Conservation (phyloP, 1,140 invertebrate genomes). For the Lordiphosa stackelbergi region DNA sequence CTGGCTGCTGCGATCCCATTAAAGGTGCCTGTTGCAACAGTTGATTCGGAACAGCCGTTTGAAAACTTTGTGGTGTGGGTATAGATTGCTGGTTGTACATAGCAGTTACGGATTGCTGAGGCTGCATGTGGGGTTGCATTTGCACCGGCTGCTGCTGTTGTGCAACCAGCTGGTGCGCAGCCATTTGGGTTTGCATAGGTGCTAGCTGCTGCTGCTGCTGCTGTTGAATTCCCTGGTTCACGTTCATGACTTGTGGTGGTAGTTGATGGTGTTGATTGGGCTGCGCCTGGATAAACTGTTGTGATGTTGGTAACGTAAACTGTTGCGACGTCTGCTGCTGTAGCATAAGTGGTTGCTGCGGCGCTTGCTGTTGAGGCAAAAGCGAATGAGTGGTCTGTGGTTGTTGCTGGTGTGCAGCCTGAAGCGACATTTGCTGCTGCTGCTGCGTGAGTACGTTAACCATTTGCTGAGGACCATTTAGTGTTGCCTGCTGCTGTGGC, state of each 20-base stretch:
- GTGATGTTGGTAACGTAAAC: constrained; percentile 42
- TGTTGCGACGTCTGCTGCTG: constrained; percentile 52
- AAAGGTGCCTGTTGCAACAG: constrained; percentile 58
- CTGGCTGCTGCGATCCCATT: constrained; percentile 44
- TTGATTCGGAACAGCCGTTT: constrained; percentile 43
- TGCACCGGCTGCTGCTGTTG: constrained; percentile 56
- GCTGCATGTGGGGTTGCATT: constrained; percentile 49
- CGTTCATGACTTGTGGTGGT: constrained; percentile 32
- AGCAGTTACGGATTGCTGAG: constrained; percentile 26
- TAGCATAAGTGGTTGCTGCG: constrained; percentile 43
- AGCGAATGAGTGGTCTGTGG: constrained; percentile 12
- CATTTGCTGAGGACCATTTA: constrained; percentile 34
- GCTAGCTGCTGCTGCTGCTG: constrained; percentile 32
- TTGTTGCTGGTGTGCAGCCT: constrained; percentile 32
- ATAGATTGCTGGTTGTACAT: constrained; percentile 53
- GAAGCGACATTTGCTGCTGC: constrained; percentile 34
- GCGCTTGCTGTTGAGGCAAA: constrained; percentile 27
- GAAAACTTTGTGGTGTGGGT: constrained; percentile 36
- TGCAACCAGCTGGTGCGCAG: constrained; percentile 46
- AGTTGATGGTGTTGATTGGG: constrained; percentile 43
- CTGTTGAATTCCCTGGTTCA: constrained; percentile 29
- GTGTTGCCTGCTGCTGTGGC: constrained; percentile 25
- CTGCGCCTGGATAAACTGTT: constrained; percentile 53
- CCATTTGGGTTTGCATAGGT: constrained; percentile 39
- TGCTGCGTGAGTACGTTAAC: constrained; percentile 32